These are phyloP conservation scores for Anser cygnoides DNA, from an alignment of 2,113 vertebrate species.

Conservation along the genomic window DNA sequence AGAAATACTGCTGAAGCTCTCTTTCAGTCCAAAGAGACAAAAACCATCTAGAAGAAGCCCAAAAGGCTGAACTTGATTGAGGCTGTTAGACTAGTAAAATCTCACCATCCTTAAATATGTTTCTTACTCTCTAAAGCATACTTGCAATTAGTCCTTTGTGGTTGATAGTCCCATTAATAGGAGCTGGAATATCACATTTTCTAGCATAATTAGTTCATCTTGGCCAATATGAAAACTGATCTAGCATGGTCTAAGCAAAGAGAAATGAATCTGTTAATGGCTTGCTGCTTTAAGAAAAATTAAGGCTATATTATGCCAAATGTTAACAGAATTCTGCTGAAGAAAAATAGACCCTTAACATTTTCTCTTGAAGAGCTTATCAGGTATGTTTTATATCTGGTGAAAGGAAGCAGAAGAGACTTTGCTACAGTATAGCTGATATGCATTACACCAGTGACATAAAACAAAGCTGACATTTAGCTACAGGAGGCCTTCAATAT, in stretches of 20 bases:
- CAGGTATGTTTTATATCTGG: neutral
- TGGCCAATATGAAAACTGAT: neutral
- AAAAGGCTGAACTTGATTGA: neutral
- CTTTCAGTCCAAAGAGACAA: neutral
- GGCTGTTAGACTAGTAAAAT: neutral
- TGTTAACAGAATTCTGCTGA: neutral
- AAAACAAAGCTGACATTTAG: neutral
- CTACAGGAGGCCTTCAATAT: neutral
- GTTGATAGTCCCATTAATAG: neutral
- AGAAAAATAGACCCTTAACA: neutral
- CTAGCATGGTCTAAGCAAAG: neutral
- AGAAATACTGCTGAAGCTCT: neutral
- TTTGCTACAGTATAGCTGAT: neutral
- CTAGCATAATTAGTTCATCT: neutral
- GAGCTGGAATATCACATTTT: neutral
- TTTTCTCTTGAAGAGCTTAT: neutral
- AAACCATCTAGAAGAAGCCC: neutral
- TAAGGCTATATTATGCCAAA: neutral
- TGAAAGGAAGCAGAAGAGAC: neutral
- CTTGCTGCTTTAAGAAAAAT: neutral
- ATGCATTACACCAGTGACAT: neutral
- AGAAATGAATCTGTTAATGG: neutral
- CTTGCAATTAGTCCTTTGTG: neutral
- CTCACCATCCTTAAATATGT: neutral
- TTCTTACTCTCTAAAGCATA: neutral